These are phyloP conservation scores for Helicoverpa assulta DNA, from an alignment of 2,888 invertebrate genomes.

Conservation along the genomic window DNA sequence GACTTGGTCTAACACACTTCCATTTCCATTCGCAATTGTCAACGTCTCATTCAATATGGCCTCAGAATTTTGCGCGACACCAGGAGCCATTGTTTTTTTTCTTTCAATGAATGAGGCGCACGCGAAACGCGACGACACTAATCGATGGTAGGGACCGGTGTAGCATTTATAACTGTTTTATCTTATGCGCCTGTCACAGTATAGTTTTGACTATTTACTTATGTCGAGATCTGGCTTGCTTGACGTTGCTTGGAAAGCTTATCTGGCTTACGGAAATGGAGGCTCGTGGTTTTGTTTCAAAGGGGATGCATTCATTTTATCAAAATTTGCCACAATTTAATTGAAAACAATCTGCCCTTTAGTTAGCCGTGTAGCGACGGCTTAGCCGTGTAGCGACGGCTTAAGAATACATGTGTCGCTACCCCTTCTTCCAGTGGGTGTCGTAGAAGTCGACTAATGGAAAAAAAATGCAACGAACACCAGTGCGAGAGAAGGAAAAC, in stretches of 20 bases:
- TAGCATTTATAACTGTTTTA: slow-evolving; percentile 85
- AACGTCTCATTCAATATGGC: slow-evolving; percentile 71
- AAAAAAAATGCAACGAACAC: too few relatives aligned
- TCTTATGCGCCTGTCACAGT: slow-evolving; percentile 66
- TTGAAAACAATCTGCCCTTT: too few relatives aligned
- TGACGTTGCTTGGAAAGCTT: slow-evolving; percentile 41
- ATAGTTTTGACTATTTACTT: slow-evolving; percentile 61
- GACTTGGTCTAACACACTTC: slow-evolving; percentile 68
- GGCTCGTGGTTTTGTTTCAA: too few relatives aligned
- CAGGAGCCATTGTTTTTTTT: slow-evolving; percentile 79
- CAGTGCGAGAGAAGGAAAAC: too few relatives aligned
- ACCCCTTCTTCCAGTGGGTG: too few relatives aligned
- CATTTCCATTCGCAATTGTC: slow-evolving; percentile 60
- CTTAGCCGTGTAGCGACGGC: too few relatives aligned
- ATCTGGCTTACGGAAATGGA: slow-evolving; percentile 22
- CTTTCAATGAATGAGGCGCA: slow-evolving; percentile 66
- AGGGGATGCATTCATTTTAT: too few relatives aligned
- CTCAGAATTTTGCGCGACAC: slow-evolving; percentile 78
- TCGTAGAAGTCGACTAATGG: too few relatives aligned
- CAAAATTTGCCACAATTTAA: too few relatives aligned
- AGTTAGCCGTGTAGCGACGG: too few relatives aligned
- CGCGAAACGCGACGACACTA: slow-evolving; percentile 79
- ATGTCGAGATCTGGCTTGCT: slow-evolving; percentile 46
- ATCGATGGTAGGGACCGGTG: slow-evolving; percentile 69
- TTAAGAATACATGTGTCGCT: too few relatives aligned